A percentile compares a stretch with the other conserved stretches of the same genome.
Conservation (phyloP, 2,888 invertebrate genomes). For the Cephus pygmeus region DNA sequence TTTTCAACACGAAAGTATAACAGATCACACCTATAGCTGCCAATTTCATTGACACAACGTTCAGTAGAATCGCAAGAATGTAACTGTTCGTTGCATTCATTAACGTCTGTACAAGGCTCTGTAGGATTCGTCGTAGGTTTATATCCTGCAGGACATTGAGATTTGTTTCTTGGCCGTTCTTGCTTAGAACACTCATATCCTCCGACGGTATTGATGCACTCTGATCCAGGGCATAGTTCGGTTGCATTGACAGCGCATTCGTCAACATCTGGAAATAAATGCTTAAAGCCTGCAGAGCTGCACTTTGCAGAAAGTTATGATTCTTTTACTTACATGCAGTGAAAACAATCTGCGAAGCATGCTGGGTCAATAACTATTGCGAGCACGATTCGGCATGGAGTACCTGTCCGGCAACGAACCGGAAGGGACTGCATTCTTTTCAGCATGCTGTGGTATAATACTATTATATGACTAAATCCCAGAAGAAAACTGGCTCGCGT, state of each 20-base stretch:
- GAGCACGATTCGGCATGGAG: neutral
- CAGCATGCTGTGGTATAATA: neutral
- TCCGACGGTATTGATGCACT: conserved; percentile 79
- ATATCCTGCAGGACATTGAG: conserved; percentile 73
- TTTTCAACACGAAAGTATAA: conserved; percentile 21
- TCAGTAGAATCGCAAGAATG: conserved; percentile 28
- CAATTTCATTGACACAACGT: conserved; percentile 66
- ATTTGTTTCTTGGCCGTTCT: neutral
- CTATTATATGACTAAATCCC: neutral
- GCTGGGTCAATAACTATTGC: conserved; percentile 5
- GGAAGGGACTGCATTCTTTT: neutral
- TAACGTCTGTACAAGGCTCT: conserved; percentile 58
- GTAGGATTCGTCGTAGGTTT: conserved; percentile 67
- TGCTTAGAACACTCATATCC: conserved; percentile 71
- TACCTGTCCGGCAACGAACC: neutral
- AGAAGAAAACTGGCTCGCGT: neutral
- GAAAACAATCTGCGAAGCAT: conserved; percentile 4
- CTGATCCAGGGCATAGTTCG: conserved; percentile 60
- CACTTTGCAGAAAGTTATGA: neutral
- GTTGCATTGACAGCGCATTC: conserved; percentile 68
- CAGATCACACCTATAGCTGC: conserved; percentile 66
- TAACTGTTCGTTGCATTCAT: conserved; percentile 16
- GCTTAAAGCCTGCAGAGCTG: neutral
- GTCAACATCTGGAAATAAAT: conserved; percentile 67
- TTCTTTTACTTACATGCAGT: conserved; percentile 19